These are phyloP conservation scores for Equus quagga DNA, from an alignment of 2,113 vertebrate species.

Conservation along the genomic window DNA sequence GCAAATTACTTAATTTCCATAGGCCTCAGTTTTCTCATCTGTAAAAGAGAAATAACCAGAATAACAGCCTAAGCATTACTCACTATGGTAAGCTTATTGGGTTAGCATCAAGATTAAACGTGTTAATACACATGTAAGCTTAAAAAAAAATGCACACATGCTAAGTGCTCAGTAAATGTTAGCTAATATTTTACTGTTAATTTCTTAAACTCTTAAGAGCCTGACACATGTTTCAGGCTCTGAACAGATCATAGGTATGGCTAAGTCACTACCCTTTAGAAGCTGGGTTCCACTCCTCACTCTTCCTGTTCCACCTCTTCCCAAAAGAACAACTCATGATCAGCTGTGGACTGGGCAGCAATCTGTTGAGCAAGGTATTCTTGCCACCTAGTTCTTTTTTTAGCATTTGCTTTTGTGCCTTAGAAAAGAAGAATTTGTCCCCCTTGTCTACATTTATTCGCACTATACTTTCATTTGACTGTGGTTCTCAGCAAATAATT, in stretches of 20 bases:
- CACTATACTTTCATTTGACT: neutral
- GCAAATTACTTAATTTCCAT: neutral
- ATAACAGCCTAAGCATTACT: neutral
- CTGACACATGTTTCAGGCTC: neutral
- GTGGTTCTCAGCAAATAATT: neutral
- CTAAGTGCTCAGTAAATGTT: neutral
- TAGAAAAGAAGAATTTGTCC: neutral
- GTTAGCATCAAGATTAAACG: neutral
- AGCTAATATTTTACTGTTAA: neutral
- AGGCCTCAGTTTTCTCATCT: neutral
- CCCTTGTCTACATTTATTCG: neutral
- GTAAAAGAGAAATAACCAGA: neutral
- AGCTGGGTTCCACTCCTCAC: neutral
- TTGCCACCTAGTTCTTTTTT: neutral
- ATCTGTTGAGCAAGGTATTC: neutral
- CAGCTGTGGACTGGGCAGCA: neutral
- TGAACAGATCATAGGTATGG: neutral
- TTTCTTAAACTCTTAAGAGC: neutral
- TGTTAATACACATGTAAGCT: neutral
- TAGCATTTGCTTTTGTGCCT: constrained; percentile 16
- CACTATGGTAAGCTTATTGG: neutral
- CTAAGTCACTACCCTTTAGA: neutral
- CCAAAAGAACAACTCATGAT: neutral
- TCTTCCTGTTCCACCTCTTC: neutral
- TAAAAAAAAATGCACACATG: neutral